Evolutionary conservation across 1,140 invertebrate genomes (phyloP), one percentile per base, ranked within the genome.

Genomic region (Phymorhynchus buccinoides): DNA sequence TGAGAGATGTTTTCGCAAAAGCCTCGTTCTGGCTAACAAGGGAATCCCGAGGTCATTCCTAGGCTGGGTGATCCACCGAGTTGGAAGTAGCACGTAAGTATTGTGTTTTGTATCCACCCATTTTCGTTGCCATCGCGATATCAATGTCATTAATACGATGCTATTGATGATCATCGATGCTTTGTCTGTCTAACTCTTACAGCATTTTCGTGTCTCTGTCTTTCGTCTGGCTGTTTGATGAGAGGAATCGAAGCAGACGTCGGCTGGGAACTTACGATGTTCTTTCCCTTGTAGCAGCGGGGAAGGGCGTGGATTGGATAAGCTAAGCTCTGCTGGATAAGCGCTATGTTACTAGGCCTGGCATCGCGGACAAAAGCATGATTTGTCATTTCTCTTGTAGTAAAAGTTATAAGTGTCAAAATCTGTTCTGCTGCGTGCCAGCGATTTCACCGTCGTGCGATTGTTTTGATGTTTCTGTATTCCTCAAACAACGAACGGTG

Each of bases 41-140:
- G 81, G 48, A 83, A 83, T 83, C 81, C 81, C 81, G 62, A 71
- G 81, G 81, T 83, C 81, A 56, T 16, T 71, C 56, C 81, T 62
- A 83, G 81, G 81, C 81, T 22, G 81, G 81, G 81, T 83, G 32
- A 83, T 83, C 81, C 62, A n/a, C 62, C 42, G 37, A 79, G 32
- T 79, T 42, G 81, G 81, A 71, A 83, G 81, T 83, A 71, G 81
- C 81, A 44, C 71, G 81, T 83, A 66, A 83, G 81, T 83, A 83
- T 83, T n/a, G 66, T 41, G 35, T 83, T 83, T 71, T 83, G 7
- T 83, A 83, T 83, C 81, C 81, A 44, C 7, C 39, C 62, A 73
- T n/a, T 73, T 42, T 83, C 66, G 30, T 41, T 83, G 81, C 62
- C 81, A 83, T 83, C 81, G 62, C n/a, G 39, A 14, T 6, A n/a